Evolutionary conservation across 1,140 invertebrate species (phyloP), one percentile per base, ranked within the genome.

Genomic region (Drosophila sproati): DNA sequence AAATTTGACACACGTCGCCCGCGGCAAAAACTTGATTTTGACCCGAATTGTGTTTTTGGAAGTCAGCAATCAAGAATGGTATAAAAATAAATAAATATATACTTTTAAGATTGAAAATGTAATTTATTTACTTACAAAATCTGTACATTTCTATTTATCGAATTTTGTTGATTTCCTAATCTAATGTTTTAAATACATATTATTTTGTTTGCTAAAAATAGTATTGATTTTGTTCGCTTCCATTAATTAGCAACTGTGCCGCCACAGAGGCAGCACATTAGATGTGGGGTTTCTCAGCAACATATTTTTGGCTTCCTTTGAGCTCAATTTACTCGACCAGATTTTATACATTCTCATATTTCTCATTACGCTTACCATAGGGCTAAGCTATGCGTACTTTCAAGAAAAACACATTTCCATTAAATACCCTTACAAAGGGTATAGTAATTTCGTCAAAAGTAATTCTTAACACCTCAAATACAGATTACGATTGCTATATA

Each of bases 331-430:
- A 43, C 31, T 45, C 20, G 20, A 48, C 34, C 28, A 29, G 64
- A 34, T 60, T 28, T 35, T 50, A 59, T 45, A 10, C 20, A 51
- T 61, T 51, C 69, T 72, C 61, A 72, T 45, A 67, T 67, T 59
- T 52, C 61, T 67, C 28, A 57, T 67, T 51, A 52, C 10, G 10
- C n/a, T 3, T 4, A 41, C 37, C 34, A 39, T 8, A 32, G 12
- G 7, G 7, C 32, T 6, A 4, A 39, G 48, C 39, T 32, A 12
- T 28, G 60, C 20, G 37, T 7, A 45, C 57, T 77, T 45, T 57
- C 41, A 73, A 72, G 73, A 71, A 20, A 79, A 82, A 68, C 54
- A 79, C 82, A 77, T 47, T 61, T 51, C 66, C 66, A 78, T 75
- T 66, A 66, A 12, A 60, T 60, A 60, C 56, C n/a, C 56, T 60